Percentiles rank a stretch among this genome's conserved stretches.
Conservation (phyloP, 2,797 vertebrate genomes). For the Pseudochromis fuscus region DNA sequence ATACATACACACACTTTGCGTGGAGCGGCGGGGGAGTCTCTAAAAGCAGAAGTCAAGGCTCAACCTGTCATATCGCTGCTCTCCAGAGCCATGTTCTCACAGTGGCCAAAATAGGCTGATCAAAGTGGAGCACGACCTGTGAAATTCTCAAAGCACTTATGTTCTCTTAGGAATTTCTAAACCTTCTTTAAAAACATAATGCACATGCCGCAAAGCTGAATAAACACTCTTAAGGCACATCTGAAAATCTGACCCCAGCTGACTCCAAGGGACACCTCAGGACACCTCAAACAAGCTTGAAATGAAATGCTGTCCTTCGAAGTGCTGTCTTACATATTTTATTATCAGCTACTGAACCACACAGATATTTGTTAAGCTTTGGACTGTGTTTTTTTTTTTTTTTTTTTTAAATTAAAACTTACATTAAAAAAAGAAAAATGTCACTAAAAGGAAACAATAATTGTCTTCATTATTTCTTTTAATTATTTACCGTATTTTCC, state of each 20-base stretch:
- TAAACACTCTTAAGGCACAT: conserved; percentile 11
- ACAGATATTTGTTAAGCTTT: no score
- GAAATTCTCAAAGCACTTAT: conserved; percentile 57
- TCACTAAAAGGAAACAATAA: no score
- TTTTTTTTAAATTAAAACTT: no score
- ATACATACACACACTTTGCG: conserved; percentile 41
- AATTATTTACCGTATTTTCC: no score
- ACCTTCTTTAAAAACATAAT: conserved; percentile 41
- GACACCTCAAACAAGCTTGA: conserved; percentile 1
- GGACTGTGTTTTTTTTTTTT: no score
- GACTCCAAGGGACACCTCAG: conserved; percentile 3
- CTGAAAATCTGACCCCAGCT: conserved; percentile 15
- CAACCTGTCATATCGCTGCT: conserved; percentile 70
- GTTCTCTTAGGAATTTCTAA: conserved; percentile 41
- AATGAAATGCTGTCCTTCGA: not conserved
- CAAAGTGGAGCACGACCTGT: conserved; percentile 63
- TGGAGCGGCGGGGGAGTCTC: conserved; percentile 49
- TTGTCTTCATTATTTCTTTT: no score
- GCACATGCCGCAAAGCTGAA: conserved; percentile 19
- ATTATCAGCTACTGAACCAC: not conserved
- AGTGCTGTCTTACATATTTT: not conserved
- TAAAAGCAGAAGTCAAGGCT: conserved; percentile 72
- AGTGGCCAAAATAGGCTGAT: conserved; percentile 64
- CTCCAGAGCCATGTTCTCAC: conserved; percentile 57
- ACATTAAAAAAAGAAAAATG: no score